phyloP scores from a whole-genome alignment of 2,888 invertebrate species.

The Helicoverpa assulta region DNA sequence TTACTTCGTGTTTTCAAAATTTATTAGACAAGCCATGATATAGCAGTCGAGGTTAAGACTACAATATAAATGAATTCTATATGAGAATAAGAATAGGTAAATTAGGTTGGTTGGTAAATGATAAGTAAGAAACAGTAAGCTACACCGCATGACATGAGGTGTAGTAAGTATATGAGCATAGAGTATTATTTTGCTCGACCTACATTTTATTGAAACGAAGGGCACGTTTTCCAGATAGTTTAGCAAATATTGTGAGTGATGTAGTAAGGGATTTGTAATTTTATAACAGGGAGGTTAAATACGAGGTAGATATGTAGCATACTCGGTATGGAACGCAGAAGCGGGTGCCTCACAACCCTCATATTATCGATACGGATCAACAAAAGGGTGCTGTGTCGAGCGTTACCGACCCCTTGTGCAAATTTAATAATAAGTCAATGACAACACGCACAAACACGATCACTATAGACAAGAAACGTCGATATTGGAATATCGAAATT shows the following conservation, averaged over 20 bases:
- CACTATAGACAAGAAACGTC: slow-evolving; percentile 51
- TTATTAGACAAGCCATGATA: slow-evolving; percentile 23
- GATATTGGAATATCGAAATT: slow-evolving; percentile 72
- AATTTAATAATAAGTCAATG: slow-evolving; percentile 64
- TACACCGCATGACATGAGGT: slow-evolving; percentile 33
- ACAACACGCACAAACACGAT: slow-evolving; percentile 53
- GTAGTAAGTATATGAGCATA: slow-evolving; percentile 17
- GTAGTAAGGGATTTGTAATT: slow-evolving; percentile 35
- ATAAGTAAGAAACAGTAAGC: slow-evolving; percentile 11
- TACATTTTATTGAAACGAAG: slow-evolving; percentile 55
- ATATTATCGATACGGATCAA: slow-evolving; percentile 73
- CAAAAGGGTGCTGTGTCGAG: slow-evolving; percentile 72
- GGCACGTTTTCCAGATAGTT: slow-evolving; percentile 39
- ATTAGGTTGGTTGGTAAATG: slow-evolving; percentile 11
- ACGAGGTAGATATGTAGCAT: slow-evolving; percentile 25
- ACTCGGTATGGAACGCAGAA: slow-evolving; percentile 42
- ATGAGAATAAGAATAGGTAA: not conserved
- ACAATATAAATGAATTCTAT: slow-evolving; percentile 15
- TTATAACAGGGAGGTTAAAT: slow-evolving; percentile 41
- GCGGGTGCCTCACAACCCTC: slow-evolving; percentile 72
- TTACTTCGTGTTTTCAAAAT: slow-evolving; percentile 45
- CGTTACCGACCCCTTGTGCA: slow-evolving; percentile 68
- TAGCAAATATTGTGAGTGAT: slow-evolving; percentile 44
- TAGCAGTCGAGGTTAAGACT: slow-evolving; percentile 30
- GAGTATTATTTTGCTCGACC: slow-evolving; percentile 50